These are phyloP conservation scores for Lycaon pictus DNA, from an alignment of 2,113 vertebrate genomes.

Conservation along the genomic window DNA sequence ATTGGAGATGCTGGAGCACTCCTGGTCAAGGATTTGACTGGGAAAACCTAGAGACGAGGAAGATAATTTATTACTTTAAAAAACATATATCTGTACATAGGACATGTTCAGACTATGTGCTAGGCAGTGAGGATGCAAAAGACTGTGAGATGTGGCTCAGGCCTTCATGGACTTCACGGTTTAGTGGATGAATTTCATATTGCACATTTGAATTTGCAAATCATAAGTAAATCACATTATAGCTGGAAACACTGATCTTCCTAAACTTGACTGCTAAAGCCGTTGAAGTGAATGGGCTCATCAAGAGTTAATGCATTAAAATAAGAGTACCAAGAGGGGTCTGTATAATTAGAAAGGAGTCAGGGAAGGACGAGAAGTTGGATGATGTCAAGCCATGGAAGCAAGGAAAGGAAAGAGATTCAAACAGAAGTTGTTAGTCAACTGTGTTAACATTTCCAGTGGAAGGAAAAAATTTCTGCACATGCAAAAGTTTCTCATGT, in stretches of 20 bases:
- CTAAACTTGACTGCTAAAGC: not conserved
- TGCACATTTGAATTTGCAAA: not conserved
- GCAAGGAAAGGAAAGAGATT: constrained; percentile 64
- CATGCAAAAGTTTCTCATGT: constrained; percentile 57
- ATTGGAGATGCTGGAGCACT: not conserved
- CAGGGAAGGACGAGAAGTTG: constrained; percentile 10
- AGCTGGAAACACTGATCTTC: not conserved
- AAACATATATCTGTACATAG: not conserved
- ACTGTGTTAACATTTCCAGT: constrained; percentile 66
- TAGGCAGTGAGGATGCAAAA: not conserved
- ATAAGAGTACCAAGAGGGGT: not conserved
- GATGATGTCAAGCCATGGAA: constrained; percentile 39
- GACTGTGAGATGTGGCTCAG: not conserved
- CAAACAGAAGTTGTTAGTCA: constrained; percentile 70
- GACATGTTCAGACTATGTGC: not conserved
- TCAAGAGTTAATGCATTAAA: not conserved
- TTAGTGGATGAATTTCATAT: not conserved
- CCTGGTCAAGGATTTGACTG: not conserved
- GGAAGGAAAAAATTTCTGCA: constrained; percentile 61
- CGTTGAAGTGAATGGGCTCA: not conserved
- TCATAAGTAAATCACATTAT: not conserved
- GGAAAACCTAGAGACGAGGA: not conserved
- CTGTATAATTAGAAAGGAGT: not conserved
- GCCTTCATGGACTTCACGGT: not conserved
- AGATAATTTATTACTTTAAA: not conserved